A percentile compares a stretch with the other conserved stretches of the same genome.
Evolutionary conservation across 2,888 invertebrate genomes (phyloP).

Genomic region (Neuroscelio doddi): DNA sequence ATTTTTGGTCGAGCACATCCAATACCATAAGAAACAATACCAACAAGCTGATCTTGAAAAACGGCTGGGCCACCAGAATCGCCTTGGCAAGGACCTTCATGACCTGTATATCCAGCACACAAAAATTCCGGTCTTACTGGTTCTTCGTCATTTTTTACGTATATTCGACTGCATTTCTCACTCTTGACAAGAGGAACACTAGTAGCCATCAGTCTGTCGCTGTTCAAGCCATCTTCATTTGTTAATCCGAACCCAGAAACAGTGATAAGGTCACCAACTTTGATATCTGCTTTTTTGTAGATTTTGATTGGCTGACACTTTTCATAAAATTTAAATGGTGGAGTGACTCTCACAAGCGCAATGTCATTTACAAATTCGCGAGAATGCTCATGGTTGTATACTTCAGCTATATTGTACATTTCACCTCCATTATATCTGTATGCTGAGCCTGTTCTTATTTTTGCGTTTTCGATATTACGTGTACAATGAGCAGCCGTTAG

Average conservation of each 20-base stretch:
- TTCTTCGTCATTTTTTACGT: conserved; percentile 10
- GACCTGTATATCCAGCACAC: not conserved
- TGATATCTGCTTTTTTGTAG: conserved; percentile 13
- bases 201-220: conserved; percentile 62
- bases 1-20: conserved; percentile 6
- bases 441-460: too few relatives aligned
- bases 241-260: conserved; percentile 33
- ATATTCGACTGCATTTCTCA: conserved; percentile 71
- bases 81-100: conserved; percentile 71
- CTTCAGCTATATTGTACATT: too few relatives aligned
- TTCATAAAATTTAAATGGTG: conserved; percentile 31
- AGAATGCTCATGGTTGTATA: too few relatives aligned
- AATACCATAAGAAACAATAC: conserved; percentile 10
- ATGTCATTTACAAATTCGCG: conserved; percentile 24
- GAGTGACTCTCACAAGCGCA: conserved; percentile 25
- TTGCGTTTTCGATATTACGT: too few relatives aligned
- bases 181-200: conserved; percentile 75
- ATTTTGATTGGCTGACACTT: conserved; percentile 18
- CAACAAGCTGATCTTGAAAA: conserved; percentile 2
- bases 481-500: too few relatives aligned
- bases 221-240: conserved; percentile 2
- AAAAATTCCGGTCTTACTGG: conserved; percentile 72
- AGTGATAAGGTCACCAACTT: conserved; percentile 14
- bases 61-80: conserved; percentile 10
- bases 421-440: too few relatives aligned